A percentile compares a stretch with the other conserved stretches of the same genome.
Conservation (phyloP, 2,797 vertebrate genomes). For the Liparis tanakae region DNA sequence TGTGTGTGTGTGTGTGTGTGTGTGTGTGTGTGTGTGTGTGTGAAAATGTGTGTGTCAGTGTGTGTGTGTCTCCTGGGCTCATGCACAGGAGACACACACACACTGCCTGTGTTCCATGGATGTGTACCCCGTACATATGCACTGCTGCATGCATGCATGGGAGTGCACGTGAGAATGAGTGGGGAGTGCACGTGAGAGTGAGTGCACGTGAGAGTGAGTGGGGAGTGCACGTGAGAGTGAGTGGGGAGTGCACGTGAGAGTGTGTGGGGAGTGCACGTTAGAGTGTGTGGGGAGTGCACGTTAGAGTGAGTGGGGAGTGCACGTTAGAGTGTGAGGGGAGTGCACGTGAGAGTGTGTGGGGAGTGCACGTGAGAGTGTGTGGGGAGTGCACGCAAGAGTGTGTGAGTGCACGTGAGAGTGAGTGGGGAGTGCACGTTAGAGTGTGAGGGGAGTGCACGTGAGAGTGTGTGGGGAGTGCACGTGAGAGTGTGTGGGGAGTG, state of each 20-base stretch:
- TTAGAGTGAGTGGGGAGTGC: too few species aligned
- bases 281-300: not conserved
- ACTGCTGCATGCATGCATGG: conserved; percentile 19
- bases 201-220: conserved; percentile 5
- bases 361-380: not conserved
- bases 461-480: too few species aligned
- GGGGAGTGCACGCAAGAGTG: not conserved
- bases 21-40: conserved; percentile 19
- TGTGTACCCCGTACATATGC: conserved; percentile 43
- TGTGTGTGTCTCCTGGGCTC: conserved; percentile 32
- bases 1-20: too few species aligned
- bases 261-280: not conserved
- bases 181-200: conserved; percentile 3
- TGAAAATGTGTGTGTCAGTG: conserved; percentile 36
- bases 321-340: not conserved
- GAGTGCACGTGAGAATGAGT: not conserved
- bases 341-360: too few species aligned
- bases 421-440: not conserved
- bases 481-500: not conserved
- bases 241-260: not conserved
- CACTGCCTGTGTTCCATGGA: conserved; percentile 35
- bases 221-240: not conserved
- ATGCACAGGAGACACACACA: conserved; percentile 23
- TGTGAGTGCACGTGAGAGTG: not conserved
- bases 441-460: not conserved